Conservation (phyloP, 2,888 invertebrate genomes). For the Apomyelois bistriatella region DNA sequence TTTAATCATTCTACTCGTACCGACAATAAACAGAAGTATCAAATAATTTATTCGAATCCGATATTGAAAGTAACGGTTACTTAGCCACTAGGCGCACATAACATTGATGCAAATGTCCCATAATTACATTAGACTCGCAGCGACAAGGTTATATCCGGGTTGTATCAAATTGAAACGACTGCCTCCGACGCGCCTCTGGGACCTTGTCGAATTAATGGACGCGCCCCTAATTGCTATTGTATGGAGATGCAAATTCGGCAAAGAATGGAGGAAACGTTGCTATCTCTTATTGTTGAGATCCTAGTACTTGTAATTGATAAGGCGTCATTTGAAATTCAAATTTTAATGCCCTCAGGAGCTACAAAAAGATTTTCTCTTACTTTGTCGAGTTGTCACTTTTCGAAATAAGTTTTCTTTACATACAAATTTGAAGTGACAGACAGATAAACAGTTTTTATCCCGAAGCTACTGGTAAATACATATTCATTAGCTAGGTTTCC, state of each 20-base stretch:
- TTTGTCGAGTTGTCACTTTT: conserved; percentile 32
- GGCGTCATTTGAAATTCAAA: conserved; percentile 75
- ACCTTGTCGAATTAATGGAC: conserved; percentile 50
- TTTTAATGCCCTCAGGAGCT: conserved; percentile 42
- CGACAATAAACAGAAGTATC: conserved; percentile 19
- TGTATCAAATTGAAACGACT: conserved; percentile 51
- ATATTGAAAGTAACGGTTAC: conserved; percentile 58
- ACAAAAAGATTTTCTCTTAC: conserved; percentile 47
- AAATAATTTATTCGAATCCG: conserved; percentile 43
- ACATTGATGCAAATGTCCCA: conserved; percentile 62
- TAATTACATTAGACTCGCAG: conserved; percentile 50
- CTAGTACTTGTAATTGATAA: conserved; percentile 76
- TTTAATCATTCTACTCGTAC: conserved; percentile 5
- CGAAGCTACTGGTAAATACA: conserved; percentile 9
- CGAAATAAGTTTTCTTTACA: conserved; percentile 7
- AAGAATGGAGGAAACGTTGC: conserved; percentile 58
- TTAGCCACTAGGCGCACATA: conserved; percentile 54
- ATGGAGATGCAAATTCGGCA: conserved; percentile 72
- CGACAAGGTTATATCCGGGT: conserved; percentile 51
- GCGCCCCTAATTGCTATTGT: conserved; percentile 71
- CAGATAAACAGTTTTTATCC: conserved; percentile 10
- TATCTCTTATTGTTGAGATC: conserved; percentile 55
- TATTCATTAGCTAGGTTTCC: conserved; percentile 12
- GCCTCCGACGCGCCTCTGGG: conserved; percentile 36
- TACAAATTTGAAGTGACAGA: conserved; percentile 8